Base-by-base conservation (phyloP, 2,113 vertebrate species). In the Phoenicopterus ruber region DNA sequence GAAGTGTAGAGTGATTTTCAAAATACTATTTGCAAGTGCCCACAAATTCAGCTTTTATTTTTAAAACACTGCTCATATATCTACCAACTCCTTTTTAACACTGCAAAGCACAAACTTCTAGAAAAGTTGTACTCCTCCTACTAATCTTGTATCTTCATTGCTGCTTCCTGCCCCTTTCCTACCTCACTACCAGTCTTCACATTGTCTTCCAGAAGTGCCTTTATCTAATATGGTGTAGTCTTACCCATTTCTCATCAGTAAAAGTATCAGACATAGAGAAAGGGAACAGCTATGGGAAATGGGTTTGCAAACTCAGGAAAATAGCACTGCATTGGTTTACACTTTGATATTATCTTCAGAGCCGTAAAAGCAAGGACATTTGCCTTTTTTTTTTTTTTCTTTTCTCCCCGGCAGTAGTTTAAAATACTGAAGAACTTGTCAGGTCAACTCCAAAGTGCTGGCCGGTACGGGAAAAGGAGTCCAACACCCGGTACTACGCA, bases 381-480 rank as follows among this genome's bases (percentile, higher is more conserved):
- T 67, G 50, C 26, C 14, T 40, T 72, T 50, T 49, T 36, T 29
- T 9, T 29, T 10, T 65, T 46, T 25, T 47, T n/a, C 46, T 26
- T 12, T 1, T 17, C 10, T 12, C 2, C 34, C 21, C 24, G 40
- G 22, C 14, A 57, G 50, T 31, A 79, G 42, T 50, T 88, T 69
- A 74, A 94, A 90, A 86, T 44, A 83, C 22, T 65, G 63, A 82
- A 86, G 36, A 95, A 95, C 91, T 69, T 62, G 92, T 69, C 58
- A 50, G 36, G 66, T 82, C 36, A 95, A 85, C 78, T 90, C 49
- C 38, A 58, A 81, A 76, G 54, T 34, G 58, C 44, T 70, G 84
- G 24, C 73, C 72, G 59, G 47, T 47, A 54, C 1, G 1, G 18
- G 17, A 69, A 77, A 74, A 82, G 20, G 47, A 86, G 69, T 90